Evolutionary conservation across 92 coral and sea anemone species (phyloP), one percentile per base, ranked within the genome.

Genomic region (Epizoanthus scotinus): DNA sequence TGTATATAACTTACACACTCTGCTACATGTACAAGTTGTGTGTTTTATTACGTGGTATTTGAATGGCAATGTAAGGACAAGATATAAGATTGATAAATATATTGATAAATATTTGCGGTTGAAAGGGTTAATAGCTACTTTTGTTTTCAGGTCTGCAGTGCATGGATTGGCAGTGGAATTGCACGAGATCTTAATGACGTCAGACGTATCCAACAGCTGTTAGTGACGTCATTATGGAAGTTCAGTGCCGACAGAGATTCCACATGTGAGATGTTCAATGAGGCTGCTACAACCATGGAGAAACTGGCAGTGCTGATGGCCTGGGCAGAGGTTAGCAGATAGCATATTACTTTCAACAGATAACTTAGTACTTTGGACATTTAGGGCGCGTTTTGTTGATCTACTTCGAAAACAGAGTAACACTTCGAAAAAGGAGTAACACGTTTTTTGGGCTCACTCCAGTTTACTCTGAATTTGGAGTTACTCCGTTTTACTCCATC

Each of bases 81-180:
- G 53, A 31, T 70, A 31, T 0, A 44, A 4, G 40, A 34, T 34
- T 3, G 40, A 1, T 31, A 31, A 4, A 31, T 1, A 31, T 1
- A 7, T 19, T 66, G 42, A 22, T 19, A 13, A 66, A 25, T 34
- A 17, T 19, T 21, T 34, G n/a, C 4, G n/a, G 24, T 19, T 66
- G 42, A 34, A 12, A n/a, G 25, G 42, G 40, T 61, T 21, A 0
- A 13, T 31, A 21, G 4, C 50, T 44, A 44, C 50, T 0, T 44
- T 68, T 8, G 17, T 70, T 68, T 20, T 3, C 62, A 95, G 98
- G 98, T 95, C 29, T 95, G 99, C 77, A 95, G 99, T 82, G 94
- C 99, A 18, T 95, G 99, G 99, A 95, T 95, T 81, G 99, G 98
- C 24, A 90, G 99, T 57, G 99, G 99, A 63, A 94, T 95, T 47